Base-by-base conservation (phyloP, 2,113 vertebrate species). In the Alces alces region DNA sequence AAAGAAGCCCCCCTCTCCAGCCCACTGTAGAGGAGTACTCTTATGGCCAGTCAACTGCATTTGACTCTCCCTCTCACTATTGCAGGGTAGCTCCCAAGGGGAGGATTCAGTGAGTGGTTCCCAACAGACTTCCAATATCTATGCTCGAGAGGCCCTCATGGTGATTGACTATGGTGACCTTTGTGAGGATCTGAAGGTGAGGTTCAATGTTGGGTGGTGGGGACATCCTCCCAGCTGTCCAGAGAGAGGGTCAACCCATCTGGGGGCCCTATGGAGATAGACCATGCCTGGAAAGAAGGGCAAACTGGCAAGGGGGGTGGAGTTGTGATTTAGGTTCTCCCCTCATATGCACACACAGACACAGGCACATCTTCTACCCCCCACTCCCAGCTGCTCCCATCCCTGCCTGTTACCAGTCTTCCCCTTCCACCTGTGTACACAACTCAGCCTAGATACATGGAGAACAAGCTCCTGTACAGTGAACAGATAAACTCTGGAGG, bases 81-180 rank as follows among this genome's bases (percentile, higher is more conserved):
- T 94, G 33, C 70, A 99, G 99, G 99, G 99, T 16, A 98, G 99
- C 86, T 99, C 99, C 14, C 99, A 99, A 95, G 98, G 98, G 0
- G 99, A 99, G 3, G 99, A 99, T 92, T 98, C 99, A 1, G 98
- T 98, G 61, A 99, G 99, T 99, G 99, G 99, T 95, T 99, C 99
- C 90, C 99, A 99, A 98, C 99, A 99, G n/a, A 99, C 99, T 93
- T 99, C 99, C 95, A 99, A 93, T 12, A 99, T 99, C 96, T 98
- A 99, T 64, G 99, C 99, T 39, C 99, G 99, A 97, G 99, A 99
- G 95, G 99, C 99, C 25, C 98, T 99, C 54, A 99, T 99, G 1
- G 99, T 99, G 98, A 99, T 99, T 1, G 99, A 99, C 98, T 99
- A 99, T 66, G 99, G 99, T 79, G 99, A 99, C 97, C 98, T 99